Evolutionary conservation across 2,888 invertebrate species (phyloP), one percentile per base, ranked within the genome.

Genomic region (Podotricha telesiphe): DNA sequence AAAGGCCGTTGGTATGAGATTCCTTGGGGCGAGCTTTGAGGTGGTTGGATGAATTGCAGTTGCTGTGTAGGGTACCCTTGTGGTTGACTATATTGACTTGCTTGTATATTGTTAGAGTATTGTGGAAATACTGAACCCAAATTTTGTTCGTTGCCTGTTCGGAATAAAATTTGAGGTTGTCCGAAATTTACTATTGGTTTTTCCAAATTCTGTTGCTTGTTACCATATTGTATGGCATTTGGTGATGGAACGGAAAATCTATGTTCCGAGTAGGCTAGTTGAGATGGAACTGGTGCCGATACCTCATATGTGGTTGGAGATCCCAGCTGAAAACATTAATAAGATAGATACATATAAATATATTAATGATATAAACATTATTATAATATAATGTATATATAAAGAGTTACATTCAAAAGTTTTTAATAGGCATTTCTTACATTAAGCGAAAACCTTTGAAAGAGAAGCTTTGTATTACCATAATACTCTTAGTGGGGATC

Each of bases 241-340:
- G 76, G 75, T 37, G 75, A 78, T 55, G 82, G 80, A 59, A 83
- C 79, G 34, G 81, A 79, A 45, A 83, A 76, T 65, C 86, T 85
- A 76, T 84, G 84, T 61, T 88, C 88, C 0, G 85, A 74, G 77
- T 89, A 89, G 1, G 87, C 87, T 47, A 89, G 79, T 70, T 88
- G 86, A 8, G 91, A 87, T 20, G 85, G 82, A 22, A 91, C 81
- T 11, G 88, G 86, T 2, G 82, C 80, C 28, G 89, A 88, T 22
- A 91, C 81, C 75, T 91, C 86, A 73, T 87, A 90, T 20, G 82
- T 83, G 37, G 85, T 83, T 8, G 87, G 85, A 47, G 83, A 77
- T 40, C 82, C 79, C 22, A 83, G 72, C 91, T 91, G 86, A 42
- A 76, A 80, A 75, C 1, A 48, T 20, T 17, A 58, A 45, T 11